Base-by-base conservation (phyloP, 2,888 invertebrate species). In the Diaperis boleti region DNA sequence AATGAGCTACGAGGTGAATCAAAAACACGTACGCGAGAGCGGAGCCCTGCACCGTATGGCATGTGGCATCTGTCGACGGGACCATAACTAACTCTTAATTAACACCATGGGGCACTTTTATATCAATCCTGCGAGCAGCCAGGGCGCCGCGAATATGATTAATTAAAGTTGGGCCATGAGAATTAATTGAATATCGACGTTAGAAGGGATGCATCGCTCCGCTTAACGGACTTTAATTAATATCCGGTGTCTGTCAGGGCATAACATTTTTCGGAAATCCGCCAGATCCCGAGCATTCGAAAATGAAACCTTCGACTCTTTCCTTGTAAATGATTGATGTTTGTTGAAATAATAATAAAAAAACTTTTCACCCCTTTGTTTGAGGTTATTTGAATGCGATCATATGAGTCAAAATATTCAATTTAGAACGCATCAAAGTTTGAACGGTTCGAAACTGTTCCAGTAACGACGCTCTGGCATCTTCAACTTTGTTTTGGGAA, bases 71-170 rank as follows among this genome's bases (percentile, higher is more conserved):
- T 59, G 59, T 59, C 59, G 47, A 10, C 49, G 41, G 59, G 31
- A 26, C 59, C 76, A 76, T 77, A 76, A 77, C 76, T 76, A 76
- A 75, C 76, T 71, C 75, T 77, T 76, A 76, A 78, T 78, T 77
- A 78, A 78, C 76, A 74, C 76, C 75, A 74, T 72, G 76, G 76
- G 77, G 77, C 72, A 74, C 72, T 78, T 76, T 76, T 74, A 74
- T 75, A 76, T 75, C 71, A 73, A 72, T 73, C 69, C 70, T 66
- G 68, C 67, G 41, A 63, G 47, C 42, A 50, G 59, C 56, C 56
- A 52, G 49, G 59, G 33, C 59, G 69, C 67, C 63, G 52, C 56
- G 44, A 67, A 69, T 71, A 72, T 74, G 71, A 74, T 74, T 72
- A 72, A 74, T 74, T 71, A 69, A 69, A 71, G 67, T 37, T 47